A percentile compares a stretch with the other conserved stretches of the same genome.
Evolutionary conservation across 2,888 invertebrate genomes (phyloP).

Genomic region (Chesias legatella): DNA sequence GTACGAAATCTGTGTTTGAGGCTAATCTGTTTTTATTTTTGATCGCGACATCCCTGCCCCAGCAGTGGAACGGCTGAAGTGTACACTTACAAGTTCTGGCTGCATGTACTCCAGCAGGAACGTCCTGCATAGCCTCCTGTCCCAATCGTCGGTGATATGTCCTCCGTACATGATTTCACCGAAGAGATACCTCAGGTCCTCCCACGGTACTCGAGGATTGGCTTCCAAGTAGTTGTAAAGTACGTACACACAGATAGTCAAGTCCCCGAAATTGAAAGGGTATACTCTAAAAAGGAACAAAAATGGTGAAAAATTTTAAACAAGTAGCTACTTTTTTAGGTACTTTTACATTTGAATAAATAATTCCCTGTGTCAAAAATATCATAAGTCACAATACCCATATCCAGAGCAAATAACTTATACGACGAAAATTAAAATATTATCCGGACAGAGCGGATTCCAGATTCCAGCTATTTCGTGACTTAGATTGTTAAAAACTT

Average conservation of each 20-base stretch:
- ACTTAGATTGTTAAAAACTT: slow-evolving; percentile 7
- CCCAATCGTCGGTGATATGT: slow-evolving; percentile 98
- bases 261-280: slow-evolving; percentile 91
- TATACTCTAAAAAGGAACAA: slow-evolving; percentile 74
- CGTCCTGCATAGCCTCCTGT: slow-evolving; percentile 91
- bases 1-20: no score
- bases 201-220: slow-evolving; percentile 94
- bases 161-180: slow-evolving; percentile 99
- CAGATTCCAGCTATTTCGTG: no score
- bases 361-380: no score
- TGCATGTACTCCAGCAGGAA: slow-evolving; percentile 94
- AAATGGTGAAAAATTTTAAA: no score
- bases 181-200: slow-evolving; percentile 95
- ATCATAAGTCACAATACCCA: no score
- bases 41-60: neutral
- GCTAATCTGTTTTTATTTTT: no score
- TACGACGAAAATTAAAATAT: no score
- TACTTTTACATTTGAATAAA: no score
- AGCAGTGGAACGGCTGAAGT: slow-evolving; percentile 7
- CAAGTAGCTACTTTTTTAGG: no score
- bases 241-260: slow-evolving; percentile 95
- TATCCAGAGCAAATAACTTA: no score
- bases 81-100: slow-evolving; percentile 83
- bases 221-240: slow-evolving; percentile 94
- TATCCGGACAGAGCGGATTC: no score